phyloP scores from a whole-genome alignment of 2,888 invertebrate species.

The Orthonychiurus folsomi region DNA sequence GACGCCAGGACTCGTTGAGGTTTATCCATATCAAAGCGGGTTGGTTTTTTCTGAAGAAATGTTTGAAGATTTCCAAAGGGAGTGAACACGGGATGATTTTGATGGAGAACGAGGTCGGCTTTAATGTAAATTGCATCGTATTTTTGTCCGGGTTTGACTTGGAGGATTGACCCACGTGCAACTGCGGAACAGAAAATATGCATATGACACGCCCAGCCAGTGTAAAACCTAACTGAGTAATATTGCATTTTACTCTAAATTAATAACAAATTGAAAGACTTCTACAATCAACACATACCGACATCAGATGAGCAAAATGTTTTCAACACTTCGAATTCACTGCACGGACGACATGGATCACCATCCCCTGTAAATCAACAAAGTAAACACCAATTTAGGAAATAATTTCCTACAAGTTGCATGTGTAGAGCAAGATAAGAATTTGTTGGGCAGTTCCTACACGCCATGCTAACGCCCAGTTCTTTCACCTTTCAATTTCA shows the following conservation, averaged over 20 bases:
- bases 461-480: too few relatives aligned
- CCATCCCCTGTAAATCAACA: constrained; percentile 7
- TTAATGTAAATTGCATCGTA: constrained; percentile 7
- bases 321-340: not conserved
- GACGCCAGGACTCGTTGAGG: not conserved
- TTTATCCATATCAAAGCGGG: constrained; percentile 8
- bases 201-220: not conserved
- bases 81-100: constrained; percentile 11
- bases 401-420: too few relatives aligned
- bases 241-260: too few relatives aligned
- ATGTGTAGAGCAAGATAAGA: too few relatives aligned
- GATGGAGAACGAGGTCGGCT: constrained; percentile 5
- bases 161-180: constrained; percentile 8
- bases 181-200: not conserved
- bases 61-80: not conserved
- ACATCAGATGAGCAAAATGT: constrained; percentile 2
- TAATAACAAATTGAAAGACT: too few relatives aligned
- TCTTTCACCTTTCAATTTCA: too few relatives aligned
- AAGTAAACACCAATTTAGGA: not conserved
- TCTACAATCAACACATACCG: too few relatives aligned
- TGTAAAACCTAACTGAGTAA: too few relatives aligned
- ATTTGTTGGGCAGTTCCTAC: too few relatives aligned
- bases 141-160: constrained; percentile 1
- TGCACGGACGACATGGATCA: constrained; percentile 6
- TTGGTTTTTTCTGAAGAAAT: not conserved